Evolutionary conservation across 1,140 invertebrate genomes (phyloP).

Genomic region (Thalassaphorura encarpata): DNA sequence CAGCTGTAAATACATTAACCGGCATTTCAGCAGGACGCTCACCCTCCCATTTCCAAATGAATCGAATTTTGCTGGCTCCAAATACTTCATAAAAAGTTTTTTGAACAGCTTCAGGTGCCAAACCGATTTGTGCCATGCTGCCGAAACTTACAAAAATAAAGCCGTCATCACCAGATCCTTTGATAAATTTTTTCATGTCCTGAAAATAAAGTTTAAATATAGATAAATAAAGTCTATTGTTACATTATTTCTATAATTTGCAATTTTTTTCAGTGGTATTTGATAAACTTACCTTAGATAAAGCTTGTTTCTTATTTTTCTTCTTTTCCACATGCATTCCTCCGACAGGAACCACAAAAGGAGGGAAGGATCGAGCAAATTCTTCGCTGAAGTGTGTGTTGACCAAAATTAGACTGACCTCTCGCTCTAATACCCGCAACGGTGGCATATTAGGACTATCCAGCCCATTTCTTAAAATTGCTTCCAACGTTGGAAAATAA

Average conservation of each 20-base stretch:
- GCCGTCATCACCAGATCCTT: constrained; percentile 6
- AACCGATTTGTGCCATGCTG: neutral
- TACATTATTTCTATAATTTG: neutral
- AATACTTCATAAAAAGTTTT: constrained; percentile 5
- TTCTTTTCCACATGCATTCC: constrained; percentile 41
- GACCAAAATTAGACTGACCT: constrained; percentile 1
- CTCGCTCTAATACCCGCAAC: neutral
- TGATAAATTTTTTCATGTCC: constrained; percentile 12
- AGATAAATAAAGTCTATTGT: neutral
- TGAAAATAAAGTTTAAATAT: constrained; percentile 1
- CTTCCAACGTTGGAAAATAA: neutral
- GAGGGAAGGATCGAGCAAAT: constrained; percentile 5
- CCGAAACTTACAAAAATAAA: constrained; percentile 23
- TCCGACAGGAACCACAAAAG: constrained; percentile 51
- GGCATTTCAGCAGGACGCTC: constrained; percentile 11
- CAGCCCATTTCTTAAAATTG: neutral
- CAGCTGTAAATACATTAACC: constrained; percentile 17
- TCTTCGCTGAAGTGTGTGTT: constrained; percentile 5
- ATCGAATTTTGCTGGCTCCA: neutral
- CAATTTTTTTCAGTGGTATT: constrained; percentile 7
- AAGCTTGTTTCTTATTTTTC: neutral
- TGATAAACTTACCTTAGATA: constrained; percentile 11
- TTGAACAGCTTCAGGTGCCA: neutral
- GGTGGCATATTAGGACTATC: constrained; percentile 19
- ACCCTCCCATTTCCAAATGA: constrained; percentile 28